A percentile compares a stretch with the other conserved stretches of the same genome.
These are phyloP conservation scores for Anoplolepis gracilipes DNA, from an alignment of 1,140 invertebrate genomes.

Conservation along the genomic window DNA sequence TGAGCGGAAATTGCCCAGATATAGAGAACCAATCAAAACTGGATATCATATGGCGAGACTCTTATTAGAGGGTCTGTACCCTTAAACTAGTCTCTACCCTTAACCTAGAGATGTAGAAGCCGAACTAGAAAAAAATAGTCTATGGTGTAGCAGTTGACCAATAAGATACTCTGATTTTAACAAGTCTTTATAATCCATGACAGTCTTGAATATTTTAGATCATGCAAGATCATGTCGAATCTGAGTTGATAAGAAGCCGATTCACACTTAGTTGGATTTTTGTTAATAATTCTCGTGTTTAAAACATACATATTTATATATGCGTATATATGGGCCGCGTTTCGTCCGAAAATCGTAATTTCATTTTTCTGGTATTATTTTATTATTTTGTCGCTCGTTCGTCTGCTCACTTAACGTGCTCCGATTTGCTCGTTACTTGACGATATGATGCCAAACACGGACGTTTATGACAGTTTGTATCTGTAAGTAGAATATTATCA, in stretches of 20 bases:
- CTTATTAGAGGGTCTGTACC: too few relatives aligned
- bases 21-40: too few relatives aligned
- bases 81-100: too few relatives aligned
- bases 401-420: background rate
- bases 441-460: slow-evolving; percentile 81
- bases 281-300: background rate
- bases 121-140: background rate
- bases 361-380: slow-evolving; percentile 34
- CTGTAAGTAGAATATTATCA: slow-evolving; percentile 85
- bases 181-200: slow-evolving; percentile 40
- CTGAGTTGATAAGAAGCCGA: slow-evolving; percentile 54
- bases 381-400: slow-evolving; percentile 24
- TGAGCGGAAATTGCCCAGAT: too few relatives aligned
- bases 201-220: slow-evolving; percentile 1
- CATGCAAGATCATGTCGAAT: slow-evolving; percentile 63
- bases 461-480: slow-evolving; percentile 88
- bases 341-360: slow-evolving; percentile 40
- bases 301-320: background rate
- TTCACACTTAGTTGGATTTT: slow-evolving; percentile 4
- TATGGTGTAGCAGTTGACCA: background rate
- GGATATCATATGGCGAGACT: too few relatives aligned
- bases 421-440: slow-evolving; percentile 10
- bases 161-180: slow-evolving; percentile 43
- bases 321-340: slow-evolving; percentile 48
- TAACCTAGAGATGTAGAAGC: background rate